Evolutionary conservation across 2,797 vertebrate genomes (phyloP).

Genomic region (Oryzias sinensis): DNA sequence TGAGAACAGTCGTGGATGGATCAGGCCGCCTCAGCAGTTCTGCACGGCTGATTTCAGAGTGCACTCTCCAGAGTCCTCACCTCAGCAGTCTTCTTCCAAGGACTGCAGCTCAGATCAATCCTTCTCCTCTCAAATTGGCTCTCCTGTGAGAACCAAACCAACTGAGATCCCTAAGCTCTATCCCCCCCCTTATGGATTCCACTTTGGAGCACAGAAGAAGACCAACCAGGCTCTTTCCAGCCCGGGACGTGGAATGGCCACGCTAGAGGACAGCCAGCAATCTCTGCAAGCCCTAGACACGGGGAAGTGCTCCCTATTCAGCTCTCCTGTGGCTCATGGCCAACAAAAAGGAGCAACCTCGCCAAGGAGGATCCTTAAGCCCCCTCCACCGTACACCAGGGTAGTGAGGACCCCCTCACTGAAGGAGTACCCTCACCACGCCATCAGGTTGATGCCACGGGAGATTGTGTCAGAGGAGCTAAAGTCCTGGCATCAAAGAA

Average conservation of each 20-base stretch:
- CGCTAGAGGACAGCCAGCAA: slow-evolving; percentile 22
- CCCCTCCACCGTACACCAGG: slow-evolving; percentile 79
- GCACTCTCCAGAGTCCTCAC: slow-evolving; percentile 74
- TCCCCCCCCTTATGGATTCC: slow-evolving; percentile 80
- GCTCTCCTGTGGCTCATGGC: slow-evolving; percentile 22
- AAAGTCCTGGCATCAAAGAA: slow-evolving; percentile 86
- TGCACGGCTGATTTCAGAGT: slow-evolving; percentile 76
- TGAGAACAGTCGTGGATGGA: slow-evolving; percentile 68
- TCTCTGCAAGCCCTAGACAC: slow-evolving; percentile 46
- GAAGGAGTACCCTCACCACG: slow-evolving; percentile 79
- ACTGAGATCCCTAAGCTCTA: slow-evolving; percentile 69
- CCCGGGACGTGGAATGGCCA: slow-evolving; percentile 9
- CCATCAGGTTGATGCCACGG: slow-evolving; percentile 72
- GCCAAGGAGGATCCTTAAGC: slow-evolving; percentile 59
- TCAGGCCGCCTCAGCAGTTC: slow-evolving; percentile 71
- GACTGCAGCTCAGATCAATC: slow-evolving; percentile 87
- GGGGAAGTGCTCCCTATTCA: slow-evolving; percentile 52
- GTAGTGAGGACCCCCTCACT: slow-evolving; percentile 83
- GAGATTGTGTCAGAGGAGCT: slow-evolving; percentile 86
- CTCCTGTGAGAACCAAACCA: slow-evolving; percentile 66
- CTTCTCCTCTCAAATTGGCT: slow-evolving; percentile 79
- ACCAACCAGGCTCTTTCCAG: slow-evolving; percentile 33
- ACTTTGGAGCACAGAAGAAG: slow-evolving; percentile 60
- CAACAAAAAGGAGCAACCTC: slow-evolving; percentile 56
- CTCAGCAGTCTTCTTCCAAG: slow-evolving; percentile 80